Base-by-base conservation (phyloP, 2,113 vertebrate species). In the Hyla sarda region DNA sequence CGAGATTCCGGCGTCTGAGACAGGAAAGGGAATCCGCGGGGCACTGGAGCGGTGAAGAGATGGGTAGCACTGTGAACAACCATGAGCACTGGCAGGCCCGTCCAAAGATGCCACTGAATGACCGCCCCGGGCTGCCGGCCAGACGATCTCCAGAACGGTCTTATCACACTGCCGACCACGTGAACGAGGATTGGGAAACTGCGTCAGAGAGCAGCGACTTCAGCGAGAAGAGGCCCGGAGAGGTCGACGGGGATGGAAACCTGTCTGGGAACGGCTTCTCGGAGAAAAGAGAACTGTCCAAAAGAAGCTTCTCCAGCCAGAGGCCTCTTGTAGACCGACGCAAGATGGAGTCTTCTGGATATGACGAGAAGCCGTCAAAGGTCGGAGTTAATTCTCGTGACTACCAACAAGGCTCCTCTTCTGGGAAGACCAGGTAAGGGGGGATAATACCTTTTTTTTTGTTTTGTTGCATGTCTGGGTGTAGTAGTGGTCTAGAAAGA, bases 221-320 rank as follows among this genome's bases (percentile, higher is more conserved):
- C 87, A 96, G 93, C 0, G 98, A 99, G 91, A 94, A 97, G 89
- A 92, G 96, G 37, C 97, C 96, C 23, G 92, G 90, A 0, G 96
- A 97, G 5, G 21, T 90, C 9, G 94, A 93, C 11, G 92, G 92
- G 0, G 97, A 99, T 0, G 73, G 93, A 0, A 90, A 93, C 77
- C 94, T 95, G 0, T 74, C 93, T 0, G 95, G 95, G 1, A 92
- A 92, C 1, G 84, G 92, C 79, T 52, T 94, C 48, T 94, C 93
- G 0, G 98, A 99, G 91, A 99, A 97, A 93, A 96, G 97, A 89
- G 98, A 99, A 62, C 90, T 98, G 52, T 96, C 98, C 2, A 99
- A 99, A 90, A 93, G 98, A 86, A 99, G 98, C 90, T 99, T 99
- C 91, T 99, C 98, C 1, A 97, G 98, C 89, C 98, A 99, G 87